Evolutionary conservation across 1,140 invertebrate species (phyloP), one percentile per base, ranked within the genome.

Genomic region (Steinernema khuongi): DNA sequence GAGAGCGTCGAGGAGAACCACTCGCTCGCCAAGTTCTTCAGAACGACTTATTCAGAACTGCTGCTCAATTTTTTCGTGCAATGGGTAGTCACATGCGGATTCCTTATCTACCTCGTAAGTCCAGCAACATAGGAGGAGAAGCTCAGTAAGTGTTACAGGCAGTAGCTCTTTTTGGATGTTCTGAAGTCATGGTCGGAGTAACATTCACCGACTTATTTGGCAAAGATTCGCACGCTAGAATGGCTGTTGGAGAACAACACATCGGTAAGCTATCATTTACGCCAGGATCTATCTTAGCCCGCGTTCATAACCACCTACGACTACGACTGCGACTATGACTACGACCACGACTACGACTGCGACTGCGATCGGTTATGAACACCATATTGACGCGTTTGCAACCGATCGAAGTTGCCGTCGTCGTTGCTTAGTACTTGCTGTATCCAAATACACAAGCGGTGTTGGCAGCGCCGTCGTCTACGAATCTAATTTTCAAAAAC

Each of bases 21-120:
- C 50, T 50, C 93, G 94, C 84, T 89, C 90, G 80, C 83, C 89
- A 4, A 91, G 92, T 86, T 89, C 87, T 14, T 90, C 90, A 26
- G 91, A 93, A 85, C 92, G 91, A 2, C 90, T 91, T 81, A 94
- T 94, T 86, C 92, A 91, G 0, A 87, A 90, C 41, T 94, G 94
- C 85, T 96, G 94, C 85, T 90, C 90, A 70, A 93, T 93, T 77
- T 92, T 94, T 83, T 90, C 90, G 74, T 89, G 93, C 31, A 95
- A 94, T 85, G 90, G 92, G 90, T 90, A 17, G 94, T 94, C 88
- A 94, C 95, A 87, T 88, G 91, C 93, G 30, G 94, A 93, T 91
- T 90, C 72, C 88, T 94, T 78, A 91, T 91, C 0, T 86, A 88
- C 28, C 88, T 92, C 28, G 88, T 95, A 2, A 93, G 93, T 83